Base-by-base conservation (phyloP, 2,113 vertebrate species). In the Semicossyphus pulcher region DNA sequence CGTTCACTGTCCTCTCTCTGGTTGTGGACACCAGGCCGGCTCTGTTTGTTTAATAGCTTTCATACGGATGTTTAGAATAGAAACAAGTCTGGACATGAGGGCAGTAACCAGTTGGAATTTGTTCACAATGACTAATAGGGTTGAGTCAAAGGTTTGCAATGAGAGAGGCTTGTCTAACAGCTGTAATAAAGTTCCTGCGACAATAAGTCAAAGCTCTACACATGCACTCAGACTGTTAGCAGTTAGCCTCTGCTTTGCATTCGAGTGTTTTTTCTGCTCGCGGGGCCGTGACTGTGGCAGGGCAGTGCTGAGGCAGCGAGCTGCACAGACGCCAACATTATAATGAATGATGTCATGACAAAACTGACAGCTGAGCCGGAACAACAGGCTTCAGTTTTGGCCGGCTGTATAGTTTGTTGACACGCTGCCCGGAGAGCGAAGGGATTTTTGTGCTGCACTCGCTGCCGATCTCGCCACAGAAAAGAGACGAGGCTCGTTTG, bases 271-370 rank as follows among this genome's bases (percentile, higher is more conserved):
- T n/a, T 52, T 23, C 36, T 36, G 47, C 45, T 61, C 37, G 21
- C 51, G 51, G 68, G 70, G 20, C 42, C 68, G 32, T 36, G 59
- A 78, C 51, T 72, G 66, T 69, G 44, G 32, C 36, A 5, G 54
- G 45, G 48, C 51, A 39, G 36, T 16, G 52, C 72, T 59, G 48
- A 51, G 74, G 57, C 73, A 32, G 65, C 41, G 18, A 72, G 67
- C 49, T 59, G 60, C 44, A 64, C 67, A 44, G 70, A 60, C 37
- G 75, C 78, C 78, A 88, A 54, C 39, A 66, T 70, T 76, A 11
- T 81, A 78, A 85, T 81, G 57, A 85, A 74, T 85, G 72, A 76
- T 90, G 83, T 86, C 85, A 87, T 20, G 29, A 74, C 76, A 81
- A 66, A 79, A 73, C 60, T 75, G 80, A 83, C 81, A 79, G 81